Base-by-base conservation (phyloP, 2,888 invertebrate genomes). In the Sinohyriopsis cumingii region DNA sequence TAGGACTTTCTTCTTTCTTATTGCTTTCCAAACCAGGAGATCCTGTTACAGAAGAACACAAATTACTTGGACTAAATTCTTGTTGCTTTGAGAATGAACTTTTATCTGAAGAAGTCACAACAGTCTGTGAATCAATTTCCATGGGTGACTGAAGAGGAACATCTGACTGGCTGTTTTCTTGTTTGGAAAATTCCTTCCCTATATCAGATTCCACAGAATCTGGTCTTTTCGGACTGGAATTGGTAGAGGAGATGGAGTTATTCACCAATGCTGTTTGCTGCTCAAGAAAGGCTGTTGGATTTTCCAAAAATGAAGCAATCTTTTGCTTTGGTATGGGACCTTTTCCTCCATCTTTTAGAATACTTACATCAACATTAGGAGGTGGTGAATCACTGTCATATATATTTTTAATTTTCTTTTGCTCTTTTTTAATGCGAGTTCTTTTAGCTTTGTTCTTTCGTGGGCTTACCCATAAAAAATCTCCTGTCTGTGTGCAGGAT, bases 261-360 rank as follows among this genome's bases (percentile, higher is more conserved):
- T 86, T 86, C 20, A 96, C 90, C 79, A 96, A 90, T 54, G 95
- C 95, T 0, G 96, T 96, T 89, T 97, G 96, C 84, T 96, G 96
- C 7, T 96, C 96, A 80, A 97, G 91, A 90, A 96, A 97, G 4
- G 96, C 96, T 84, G 94, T 95, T 0, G 96, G 96, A 90, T 97
- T 96, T 80, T 97, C 96, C 92, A 96, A 93, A 88, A 96, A 96
- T 55, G 96, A 96, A 24, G 83, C 81, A 55, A 83, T 72, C 88
- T 89, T 78, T 53, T 75, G 73, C 59, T 82, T 81, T 24, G 92
- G 77, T 85, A 85, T 53, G 90, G 73, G 79, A 18, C 82, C 82
- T 63, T 76, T 77, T 19, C 82, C 82, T 63, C 78, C 79, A 71
- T 82, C 82, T 65, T 82, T 91, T 78, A 93, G 91, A 81, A 92